phyloP scores from a whole-genome alignment of 2,888 invertebrate species.

The Netelia melanura region DNA sequence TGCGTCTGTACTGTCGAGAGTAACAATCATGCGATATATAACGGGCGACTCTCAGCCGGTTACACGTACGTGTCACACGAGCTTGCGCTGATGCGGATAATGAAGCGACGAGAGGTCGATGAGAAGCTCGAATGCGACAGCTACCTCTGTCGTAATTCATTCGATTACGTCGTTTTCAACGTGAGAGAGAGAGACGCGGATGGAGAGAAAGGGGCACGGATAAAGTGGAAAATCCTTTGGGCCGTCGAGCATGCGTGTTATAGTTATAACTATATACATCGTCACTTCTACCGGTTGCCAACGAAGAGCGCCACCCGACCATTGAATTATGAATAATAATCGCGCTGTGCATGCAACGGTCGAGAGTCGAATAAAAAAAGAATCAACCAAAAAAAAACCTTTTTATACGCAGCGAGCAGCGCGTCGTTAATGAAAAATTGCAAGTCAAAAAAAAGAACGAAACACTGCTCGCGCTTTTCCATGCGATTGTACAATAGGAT shows the following conservation, averaged over 20 bases:
- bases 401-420: not conserved
- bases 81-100: slow-evolving; percentile 25
- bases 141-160: slow-evolving; percentile 55
- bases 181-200: not conserved
- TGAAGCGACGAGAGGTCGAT: slow-evolving; percentile 52
- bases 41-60: too few relatives aligned
- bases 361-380: slow-evolving; percentile 16
- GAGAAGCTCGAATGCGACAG: slow-evolving; percentile 38
- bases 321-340: slow-evolving; percentile 64
- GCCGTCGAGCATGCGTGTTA: slow-evolving; percentile 1
- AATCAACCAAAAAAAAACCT: slow-evolving; percentile 2
- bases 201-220: not conserved
- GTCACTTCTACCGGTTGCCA: not conserved
- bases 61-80: not conserved
- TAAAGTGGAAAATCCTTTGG: slow-evolving; percentile 34
- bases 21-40: slow-evolving; percentile 12
- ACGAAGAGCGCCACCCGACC: slow-evolving; percentile 15
- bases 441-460: not conserved
- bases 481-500: slow-evolving; percentile 11
- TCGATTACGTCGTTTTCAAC: slow-evolving; percentile 54
- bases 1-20: slow-evolving; percentile 38
- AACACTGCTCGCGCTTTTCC: not conserved
- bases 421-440: slow-evolving; percentile 26
- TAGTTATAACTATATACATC: slow-evolving; percentile 14
- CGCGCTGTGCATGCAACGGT: slow-evolving; percentile 24